Evolutionary conservation across 2,113 vertebrate species (phyloP).

Genomic region (Condylura cristata): DNA sequence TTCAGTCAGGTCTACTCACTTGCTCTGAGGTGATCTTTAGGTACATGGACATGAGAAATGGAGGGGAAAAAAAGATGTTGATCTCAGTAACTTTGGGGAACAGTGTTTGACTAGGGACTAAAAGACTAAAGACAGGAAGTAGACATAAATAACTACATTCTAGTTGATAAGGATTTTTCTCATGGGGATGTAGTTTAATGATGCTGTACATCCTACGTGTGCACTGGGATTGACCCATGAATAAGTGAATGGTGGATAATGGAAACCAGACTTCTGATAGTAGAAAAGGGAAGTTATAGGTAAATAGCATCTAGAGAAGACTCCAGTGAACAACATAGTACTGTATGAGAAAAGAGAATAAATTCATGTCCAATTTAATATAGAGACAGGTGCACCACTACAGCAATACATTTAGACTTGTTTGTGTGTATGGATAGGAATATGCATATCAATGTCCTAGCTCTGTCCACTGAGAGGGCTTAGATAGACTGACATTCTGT

Average conservation of each 20-base stretch:
- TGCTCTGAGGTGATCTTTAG: neutral
- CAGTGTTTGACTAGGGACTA: neutral
- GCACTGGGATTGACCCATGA: neutral
- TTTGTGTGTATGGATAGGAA: neutral
- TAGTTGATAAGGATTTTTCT: conserved; percentile 14
- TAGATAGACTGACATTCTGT: neutral
- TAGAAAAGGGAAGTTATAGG: neutral
- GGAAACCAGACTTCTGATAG: neutral
- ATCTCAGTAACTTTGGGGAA: conserved; percentile 16
- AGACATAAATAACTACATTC: neutral
- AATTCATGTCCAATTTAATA: neutral
- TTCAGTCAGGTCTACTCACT: neutral
- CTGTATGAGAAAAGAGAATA: neutral
- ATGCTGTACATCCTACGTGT: neutral
- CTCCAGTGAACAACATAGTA: neutral
- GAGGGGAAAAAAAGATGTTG: neutral
- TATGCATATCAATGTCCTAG: neutral
- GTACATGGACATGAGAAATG: neutral
- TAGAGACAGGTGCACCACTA: neutral
- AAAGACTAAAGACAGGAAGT: neutral
- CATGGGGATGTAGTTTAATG: neutral
- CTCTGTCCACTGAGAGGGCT: neutral
- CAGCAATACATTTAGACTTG: neutral
- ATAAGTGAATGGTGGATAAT: neutral
- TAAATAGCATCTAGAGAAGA: neutral